Evolutionary conservation across 1,140 invertebrate species (phyloP).

Genomic region (Heliothis subflexa): DNA sequence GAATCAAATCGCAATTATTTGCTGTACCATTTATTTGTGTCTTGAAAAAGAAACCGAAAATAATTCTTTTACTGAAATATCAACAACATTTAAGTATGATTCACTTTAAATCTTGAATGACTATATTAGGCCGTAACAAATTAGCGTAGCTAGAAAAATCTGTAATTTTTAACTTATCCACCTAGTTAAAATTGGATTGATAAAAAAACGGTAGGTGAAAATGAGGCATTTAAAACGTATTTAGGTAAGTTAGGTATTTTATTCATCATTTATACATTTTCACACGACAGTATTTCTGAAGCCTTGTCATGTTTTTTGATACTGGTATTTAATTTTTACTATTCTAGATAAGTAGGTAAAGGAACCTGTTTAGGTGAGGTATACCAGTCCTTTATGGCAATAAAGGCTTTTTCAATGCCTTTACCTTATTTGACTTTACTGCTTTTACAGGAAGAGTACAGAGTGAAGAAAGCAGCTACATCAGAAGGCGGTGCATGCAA

Average conservation of each 20-base stretch:
- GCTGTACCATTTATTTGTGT: neutral
- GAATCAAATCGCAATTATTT: neutral
- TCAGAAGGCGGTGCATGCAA: constrained; percentile 77
- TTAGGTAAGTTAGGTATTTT: too few relatives aligned
- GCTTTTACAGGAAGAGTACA: constrained; percentile 71
- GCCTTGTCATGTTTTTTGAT: too few relatives aligned
- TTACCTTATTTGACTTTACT: neutral
- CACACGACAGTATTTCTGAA: too few relatives aligned
- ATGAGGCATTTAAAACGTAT: too few relatives aligned
- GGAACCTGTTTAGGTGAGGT: too few relatives aligned
- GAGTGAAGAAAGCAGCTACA: constrained; percentile 74
- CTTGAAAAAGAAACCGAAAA: neutral
- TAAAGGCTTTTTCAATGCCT: neutral
- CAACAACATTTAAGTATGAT: neutral
- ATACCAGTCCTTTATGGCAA: neutral
- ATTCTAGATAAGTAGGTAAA: too few relatives aligned
- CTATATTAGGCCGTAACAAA: neutral
- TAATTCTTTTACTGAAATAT: neutral
- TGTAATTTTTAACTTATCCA: too few relatives aligned
- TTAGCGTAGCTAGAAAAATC: neutral
- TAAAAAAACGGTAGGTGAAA: too few relatives aligned
- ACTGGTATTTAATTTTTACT: too few relatives aligned
- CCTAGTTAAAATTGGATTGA: too few relatives aligned
- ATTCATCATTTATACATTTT: too few relatives aligned
- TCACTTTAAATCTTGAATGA: neutral